A percentile compares a stretch with the other conserved stretches of the same genome.
Conservation (phyloP, 1,140 invertebrate genomes). For the Anagrus nilaparvatae region DNA sequence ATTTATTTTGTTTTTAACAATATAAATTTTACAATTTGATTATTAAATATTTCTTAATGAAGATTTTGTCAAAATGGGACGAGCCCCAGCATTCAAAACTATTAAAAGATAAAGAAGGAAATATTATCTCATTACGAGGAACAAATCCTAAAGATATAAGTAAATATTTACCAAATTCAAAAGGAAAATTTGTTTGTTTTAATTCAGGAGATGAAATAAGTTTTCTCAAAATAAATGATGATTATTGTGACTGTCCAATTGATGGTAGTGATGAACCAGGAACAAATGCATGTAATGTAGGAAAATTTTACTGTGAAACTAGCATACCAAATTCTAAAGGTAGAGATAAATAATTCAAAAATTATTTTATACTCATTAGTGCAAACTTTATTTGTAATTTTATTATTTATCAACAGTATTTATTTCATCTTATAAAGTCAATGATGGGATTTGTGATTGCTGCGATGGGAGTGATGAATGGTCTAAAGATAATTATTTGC, state of each 20-base stretch:
- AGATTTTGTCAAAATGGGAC: slow-evolving; percentile 18
- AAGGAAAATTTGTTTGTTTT: slow-evolving; percentile 39
- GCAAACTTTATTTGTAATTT: slow-evolving; percentile 1
- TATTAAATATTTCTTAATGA: too few relatives aligned
- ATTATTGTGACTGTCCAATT: slow-evolving; percentile 82
- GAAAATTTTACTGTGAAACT: slow-evolving; percentile 64
- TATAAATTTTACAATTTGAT: too few relatives aligned
- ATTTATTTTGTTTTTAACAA: too few relatives aligned
- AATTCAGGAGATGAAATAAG: slow-evolving; percentile 32
- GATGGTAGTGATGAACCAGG: slow-evolving; percentile 86
- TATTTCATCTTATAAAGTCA: slow-evolving; percentile 64
- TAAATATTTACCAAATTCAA: slow-evolving; percentile 33
- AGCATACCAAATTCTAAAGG: slow-evolving; percentile 13
- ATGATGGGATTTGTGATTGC: slow-evolving; percentile 92
- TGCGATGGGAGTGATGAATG: slow-evolving; percentile 77
- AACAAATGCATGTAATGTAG: slow-evolving; percentile 77
- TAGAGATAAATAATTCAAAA: slow-evolving; percentile 9
- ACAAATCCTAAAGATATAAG: slow-evolving; percentile 23
- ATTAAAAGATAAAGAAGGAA: slow-evolving; percentile 20
- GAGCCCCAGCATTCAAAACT: slow-evolving; percentile 20
- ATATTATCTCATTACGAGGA: slow-evolving; percentile 24
- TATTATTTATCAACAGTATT: slow-evolving; percentile 13
- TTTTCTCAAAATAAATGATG: slow-evolving; percentile 75
- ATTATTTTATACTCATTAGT: slow-evolving; percentile 6
- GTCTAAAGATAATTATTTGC: too few relatives aligned